phyloP scores from a whole-genome alignment of 2,888 invertebrate genomes.

The Xylota segnis region DNA sequence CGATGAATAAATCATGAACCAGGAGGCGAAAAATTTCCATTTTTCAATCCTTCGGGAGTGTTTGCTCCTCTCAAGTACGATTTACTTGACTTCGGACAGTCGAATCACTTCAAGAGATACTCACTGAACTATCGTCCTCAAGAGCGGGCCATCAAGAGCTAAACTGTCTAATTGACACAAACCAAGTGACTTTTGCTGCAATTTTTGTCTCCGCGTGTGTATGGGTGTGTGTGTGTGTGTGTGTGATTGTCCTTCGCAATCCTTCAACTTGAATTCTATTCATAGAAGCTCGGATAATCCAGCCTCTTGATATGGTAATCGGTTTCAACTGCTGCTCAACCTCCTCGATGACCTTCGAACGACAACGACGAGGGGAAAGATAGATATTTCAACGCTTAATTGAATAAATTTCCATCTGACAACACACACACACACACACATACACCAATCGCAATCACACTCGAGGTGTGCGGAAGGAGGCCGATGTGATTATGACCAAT shows the following conservation, averaged over 20 bases:
- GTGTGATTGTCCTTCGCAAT: slow-evolving; percentile 2
- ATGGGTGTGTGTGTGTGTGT: too few species aligned
- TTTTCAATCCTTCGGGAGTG: slow-evolving; percentile 1
- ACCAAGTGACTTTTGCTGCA: neutral
- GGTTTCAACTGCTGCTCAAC: neutral
- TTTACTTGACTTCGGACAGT: slow-evolving; percentile 42
- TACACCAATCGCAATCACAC: neutral
- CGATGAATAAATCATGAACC: slow-evolving; percentile 64
- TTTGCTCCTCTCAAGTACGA: neutral
- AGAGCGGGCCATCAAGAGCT: neutral
- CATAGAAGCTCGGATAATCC: slow-evolving; percentile 3
- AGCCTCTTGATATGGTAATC: slow-evolving; percentile 22
- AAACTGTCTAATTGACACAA: slow-evolving; percentile 12
- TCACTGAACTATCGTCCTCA: neutral
- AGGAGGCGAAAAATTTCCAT: slow-evolving; percentile 43
- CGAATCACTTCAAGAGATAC: slow-evolving; percentile 19
- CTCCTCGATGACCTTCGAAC: slow-evolving; percentile 11
- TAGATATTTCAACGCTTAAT: slow-evolving; percentile 17
- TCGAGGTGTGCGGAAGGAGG: neutral
- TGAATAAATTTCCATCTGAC: slow-evolving; percentile 33
- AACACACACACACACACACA: neutral
- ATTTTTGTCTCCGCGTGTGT: too few species aligned
- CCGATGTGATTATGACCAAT: slow-evolving; percentile 26
- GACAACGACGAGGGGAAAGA: neutral
- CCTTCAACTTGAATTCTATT: slow-evolving; percentile 16